phyloP scores from a whole-genome alignment of 2,113 vertebrate species.

The Sinosuthora webbiana region DNA sequence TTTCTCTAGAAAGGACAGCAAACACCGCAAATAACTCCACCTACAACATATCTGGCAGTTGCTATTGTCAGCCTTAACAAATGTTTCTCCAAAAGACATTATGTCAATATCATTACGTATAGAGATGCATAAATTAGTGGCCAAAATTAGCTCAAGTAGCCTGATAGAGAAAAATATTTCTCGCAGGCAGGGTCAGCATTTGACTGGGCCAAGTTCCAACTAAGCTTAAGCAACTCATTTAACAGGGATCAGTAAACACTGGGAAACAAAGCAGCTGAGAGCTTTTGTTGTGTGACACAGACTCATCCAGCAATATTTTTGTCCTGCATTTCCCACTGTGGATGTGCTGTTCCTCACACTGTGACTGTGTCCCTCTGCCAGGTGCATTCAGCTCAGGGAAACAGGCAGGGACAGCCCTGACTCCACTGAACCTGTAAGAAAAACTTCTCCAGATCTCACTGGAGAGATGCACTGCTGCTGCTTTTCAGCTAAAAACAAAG shows the following conservation, averaged over 20 bases:
- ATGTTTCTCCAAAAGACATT: background rate
- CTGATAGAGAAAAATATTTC: background rate
- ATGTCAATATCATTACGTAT: background rate
- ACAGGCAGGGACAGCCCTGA: background rate
- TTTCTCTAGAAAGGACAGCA: background rate
- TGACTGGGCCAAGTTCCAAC: background rate
- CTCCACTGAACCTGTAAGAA: background rate
- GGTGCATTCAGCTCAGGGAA: background rate
- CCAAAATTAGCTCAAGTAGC: background rate
- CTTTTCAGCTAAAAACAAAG: background rate
- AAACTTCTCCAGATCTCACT: background rate
- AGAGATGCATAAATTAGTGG: background rate
- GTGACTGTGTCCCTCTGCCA: background rate
- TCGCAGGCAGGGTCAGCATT: background rate
- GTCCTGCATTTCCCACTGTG: background rate
- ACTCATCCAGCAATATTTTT: background rate
- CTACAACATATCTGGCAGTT: background rate
- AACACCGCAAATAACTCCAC: background rate
- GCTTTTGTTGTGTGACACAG: background rate
- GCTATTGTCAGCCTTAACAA: slow-evolving; percentile 23
- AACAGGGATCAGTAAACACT: background rate
- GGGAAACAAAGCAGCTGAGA: background rate
- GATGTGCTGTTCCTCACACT: background rate
- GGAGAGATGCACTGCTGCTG: background rate
- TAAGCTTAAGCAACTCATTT: background rate